Conservation (phyloP, 2,113 vertebrate species). For the Delphinapterus leucas region DNA sequence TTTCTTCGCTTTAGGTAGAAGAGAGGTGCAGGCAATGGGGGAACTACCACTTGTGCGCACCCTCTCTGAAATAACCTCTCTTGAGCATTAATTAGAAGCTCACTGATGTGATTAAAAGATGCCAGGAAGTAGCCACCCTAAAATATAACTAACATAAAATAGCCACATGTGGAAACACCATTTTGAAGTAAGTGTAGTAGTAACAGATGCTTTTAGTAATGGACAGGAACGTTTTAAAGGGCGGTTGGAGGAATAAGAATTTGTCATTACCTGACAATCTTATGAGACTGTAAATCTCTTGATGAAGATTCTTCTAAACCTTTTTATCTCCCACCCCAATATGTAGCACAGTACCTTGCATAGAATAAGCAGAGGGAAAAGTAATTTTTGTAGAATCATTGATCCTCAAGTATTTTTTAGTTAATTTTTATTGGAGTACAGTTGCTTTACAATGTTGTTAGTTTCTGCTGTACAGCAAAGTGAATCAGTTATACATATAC, state of each 20-base stretch:
- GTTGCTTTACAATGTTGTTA: neutral
- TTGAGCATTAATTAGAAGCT: conserved; percentile 57
- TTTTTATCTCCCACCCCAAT: neutral
- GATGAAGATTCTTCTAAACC: neutral
- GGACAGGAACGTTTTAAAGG: conserved; percentile 29
- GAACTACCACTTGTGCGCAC: neutral
- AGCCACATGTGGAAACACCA: conserved; percentile 40
- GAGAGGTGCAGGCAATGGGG: neutral
- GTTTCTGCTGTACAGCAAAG: neutral
- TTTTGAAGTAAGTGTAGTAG: conserved; percentile 23
- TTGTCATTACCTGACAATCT: neutral
- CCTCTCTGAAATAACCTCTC: conserved; percentile 43
- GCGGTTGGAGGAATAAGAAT: neutral
- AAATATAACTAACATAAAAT: conserved; percentile 55
- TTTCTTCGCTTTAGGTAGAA: neutral
- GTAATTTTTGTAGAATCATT: neutral
- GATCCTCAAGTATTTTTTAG: neutral
- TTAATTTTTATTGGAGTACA: neutral
- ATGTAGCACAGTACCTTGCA: neutral
- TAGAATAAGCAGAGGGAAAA: neutral
- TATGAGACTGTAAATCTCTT: conserved; percentile 5
- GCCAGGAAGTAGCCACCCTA: conserved; percentile 47
- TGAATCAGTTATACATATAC: neutral
- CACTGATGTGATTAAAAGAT: conserved; percentile 61
- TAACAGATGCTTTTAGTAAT: conserved; percentile 41